phyloP scores from a whole-genome alignment of 2,797 vertebrate species.

The Menidia menidia region DNA sequence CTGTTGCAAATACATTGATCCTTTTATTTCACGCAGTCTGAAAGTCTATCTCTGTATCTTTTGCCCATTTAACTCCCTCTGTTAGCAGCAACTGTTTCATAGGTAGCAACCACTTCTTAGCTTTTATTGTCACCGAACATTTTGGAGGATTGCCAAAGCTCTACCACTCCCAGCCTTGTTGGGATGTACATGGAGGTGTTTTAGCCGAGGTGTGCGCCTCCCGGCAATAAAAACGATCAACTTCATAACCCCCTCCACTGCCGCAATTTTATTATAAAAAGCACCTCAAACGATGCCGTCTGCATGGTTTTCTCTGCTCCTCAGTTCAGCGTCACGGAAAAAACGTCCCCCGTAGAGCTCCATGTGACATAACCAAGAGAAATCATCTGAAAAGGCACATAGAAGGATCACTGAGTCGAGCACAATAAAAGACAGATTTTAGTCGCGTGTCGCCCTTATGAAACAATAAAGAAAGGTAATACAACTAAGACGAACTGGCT shows the following conservation, averaged over 20 bases:
- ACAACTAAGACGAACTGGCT: conserved; percentile 2
- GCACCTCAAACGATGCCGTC: background rate
- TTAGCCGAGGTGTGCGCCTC: background rate
- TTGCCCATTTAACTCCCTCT: conserved; percentile 9
- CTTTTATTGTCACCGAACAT: too few relatives aligned
- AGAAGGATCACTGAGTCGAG: conserved; percentile 17
- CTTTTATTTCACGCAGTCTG: conserved; percentile 12
- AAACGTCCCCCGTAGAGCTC: conserved; percentile 4
- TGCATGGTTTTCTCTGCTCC: background rate
- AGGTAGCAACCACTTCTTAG: too few relatives aligned
- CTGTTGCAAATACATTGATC: conserved; percentile 21
- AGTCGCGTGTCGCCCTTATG: conserved; percentile 7
- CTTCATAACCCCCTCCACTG: background rate
- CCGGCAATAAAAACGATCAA: background rate
- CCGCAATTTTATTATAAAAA: conserved; percentile 4
- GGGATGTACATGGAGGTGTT: background rate
- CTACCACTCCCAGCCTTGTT: too few relatives aligned
- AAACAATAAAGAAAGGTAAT: conserved; percentile 21
- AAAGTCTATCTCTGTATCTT: conserved; percentile 16
- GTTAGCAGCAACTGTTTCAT: conserved; percentile 16
- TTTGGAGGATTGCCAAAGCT: too few relatives aligned
- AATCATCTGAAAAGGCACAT: conserved; percentile 18
- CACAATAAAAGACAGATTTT: background rate
- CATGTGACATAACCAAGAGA: background rate
- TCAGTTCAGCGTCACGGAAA: background rate